Evolutionary conservation across 2,797 vertebrate species (phyloP).

Genomic region (Chlorospingus flavigularis): DNA sequence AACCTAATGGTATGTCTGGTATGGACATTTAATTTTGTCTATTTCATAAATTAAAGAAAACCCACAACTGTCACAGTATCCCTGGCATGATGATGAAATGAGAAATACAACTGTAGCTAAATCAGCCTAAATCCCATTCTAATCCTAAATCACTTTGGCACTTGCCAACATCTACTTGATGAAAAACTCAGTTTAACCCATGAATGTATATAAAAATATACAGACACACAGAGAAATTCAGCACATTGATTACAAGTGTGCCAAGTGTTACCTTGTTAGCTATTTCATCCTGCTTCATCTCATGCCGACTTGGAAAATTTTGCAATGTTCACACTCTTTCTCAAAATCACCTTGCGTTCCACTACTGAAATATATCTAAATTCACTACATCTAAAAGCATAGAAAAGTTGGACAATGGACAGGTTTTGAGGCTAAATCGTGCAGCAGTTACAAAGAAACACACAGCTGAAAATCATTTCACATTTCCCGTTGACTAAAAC

Average conservation of each 20-base stretch:
- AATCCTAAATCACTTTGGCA: constrained; percentile 57
- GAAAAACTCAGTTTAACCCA: constrained; percentile 48
- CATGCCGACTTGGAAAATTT: constrained; percentile 2
- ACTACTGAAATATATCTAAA: neutral
- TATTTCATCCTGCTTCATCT: neutral
- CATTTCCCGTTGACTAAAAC: neutral
- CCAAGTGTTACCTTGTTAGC: neutral
- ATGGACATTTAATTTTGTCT: constrained; percentile 76
- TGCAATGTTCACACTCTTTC: neutral
- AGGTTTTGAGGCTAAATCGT: neutral
- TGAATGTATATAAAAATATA: neutral
- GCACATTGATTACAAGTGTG: neutral
- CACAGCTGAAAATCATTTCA: constrained; percentile 10
- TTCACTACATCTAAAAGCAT: neutral
- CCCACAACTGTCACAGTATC: constrained; percentile 52
- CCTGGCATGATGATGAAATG: constrained; percentile 63
- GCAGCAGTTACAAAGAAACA: neutral
- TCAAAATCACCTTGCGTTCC: neutral
- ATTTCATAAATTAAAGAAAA: constrained; percentile 67
- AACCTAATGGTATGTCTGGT: constrained; percentile 78
- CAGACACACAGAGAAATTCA: neutral
- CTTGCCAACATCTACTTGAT: constrained; percentile 27
- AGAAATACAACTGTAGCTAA: neutral
- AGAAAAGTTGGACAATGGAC: neutral
- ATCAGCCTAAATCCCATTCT: neutral